These are phyloP conservation scores for Champsocephalus gunnari DNA, from an alignment of 2,797 vertebrate genomes.

Conservation along the genomic window DNA sequence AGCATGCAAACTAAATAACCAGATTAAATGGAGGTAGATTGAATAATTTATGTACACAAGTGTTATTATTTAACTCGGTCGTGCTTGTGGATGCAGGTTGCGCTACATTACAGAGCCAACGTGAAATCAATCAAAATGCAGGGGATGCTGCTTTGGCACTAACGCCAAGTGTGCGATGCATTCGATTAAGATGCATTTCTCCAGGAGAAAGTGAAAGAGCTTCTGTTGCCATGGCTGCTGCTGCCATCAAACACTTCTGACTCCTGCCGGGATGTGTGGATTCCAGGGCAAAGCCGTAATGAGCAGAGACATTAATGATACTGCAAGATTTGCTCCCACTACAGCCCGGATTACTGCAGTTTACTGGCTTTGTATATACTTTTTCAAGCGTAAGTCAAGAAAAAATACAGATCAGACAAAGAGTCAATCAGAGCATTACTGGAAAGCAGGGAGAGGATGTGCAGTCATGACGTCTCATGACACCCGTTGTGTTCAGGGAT, in stretches of 20 bases:
- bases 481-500: not conserved
- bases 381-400: conserved; percentile 41
- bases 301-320: conserved; percentile 69
- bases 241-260: conserved; percentile 54
- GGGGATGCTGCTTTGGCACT: not conserved
- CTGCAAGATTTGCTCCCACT: conserved; percentile 62
- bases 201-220: conserved; percentile 42
- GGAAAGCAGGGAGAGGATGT: conserved; percentile 39
- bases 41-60: conserved; percentile 49
- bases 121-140: not conserved
- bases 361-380: conserved; percentile 42
- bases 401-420: conserved; percentile 19
- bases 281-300: conserved; percentile 56
- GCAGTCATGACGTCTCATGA: conserved; percentile 28
- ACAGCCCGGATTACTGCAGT: conserved; percentile 39
- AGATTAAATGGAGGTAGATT: conserved; percentile 37
- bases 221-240: conserved; percentile 61
- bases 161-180: conserved; percentile 14
- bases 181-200: conserved; percentile 25
- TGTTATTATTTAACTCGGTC: conserved; percentile 27
- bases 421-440: conserved; percentile 46
- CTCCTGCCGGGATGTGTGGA: conserved; percentile 44
- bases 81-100: conserved; percentile 45
- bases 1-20: conserved; percentile 48
- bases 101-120: not conserved